Conservation (phyloP, 2,888 invertebrate genomes). For the Theretra japonica region DNA sequence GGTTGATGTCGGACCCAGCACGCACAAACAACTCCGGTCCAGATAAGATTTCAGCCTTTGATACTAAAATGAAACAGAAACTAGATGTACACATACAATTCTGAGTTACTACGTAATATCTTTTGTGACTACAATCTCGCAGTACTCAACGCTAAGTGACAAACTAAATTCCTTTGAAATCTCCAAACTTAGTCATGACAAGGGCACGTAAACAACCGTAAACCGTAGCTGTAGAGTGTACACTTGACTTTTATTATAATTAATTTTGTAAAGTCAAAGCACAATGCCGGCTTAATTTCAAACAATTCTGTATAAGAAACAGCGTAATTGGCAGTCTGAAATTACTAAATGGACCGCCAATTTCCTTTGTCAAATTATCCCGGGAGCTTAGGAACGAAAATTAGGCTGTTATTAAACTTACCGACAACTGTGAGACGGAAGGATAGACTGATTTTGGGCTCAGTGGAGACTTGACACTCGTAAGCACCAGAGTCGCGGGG, state of each 20-base stretch:
- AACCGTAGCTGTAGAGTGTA: not conserved
- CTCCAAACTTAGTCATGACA: conserved; percentile 13
- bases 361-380: conserved; percentile 11
- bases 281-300: conserved; percentile 14
- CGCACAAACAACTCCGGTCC: conserved; percentile 94
- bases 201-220: conserved; percentile 11
- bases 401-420: conserved; percentile 74
- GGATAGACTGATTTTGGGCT: conserved; percentile 93
- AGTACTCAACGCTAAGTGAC: conserved; percentile 7
- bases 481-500: conserved; percentile 94
- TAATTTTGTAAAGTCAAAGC: conserved; percentile 20
- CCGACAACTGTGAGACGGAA: conserved; percentile 92
- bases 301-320: conserved; percentile 4
- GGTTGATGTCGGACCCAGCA: conserved; percentile 95
- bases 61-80: conserved; percentile 85
- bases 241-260: conserved; percentile 17
- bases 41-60: conserved; percentile 94
- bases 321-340: conserved; percentile 16
- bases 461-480: conserved; percentile 97
- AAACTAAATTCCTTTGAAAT: conserved; percentile 25
- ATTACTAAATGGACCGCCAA: conserved; percentile 12
- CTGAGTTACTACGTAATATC: conserved; percentile 18
- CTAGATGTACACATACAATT: conserved; percentile 38
- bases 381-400: conserved; percentile 2
- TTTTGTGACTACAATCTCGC: conserved; percentile 8